Evolutionary conservation across 1,140 invertebrate genomes (phyloP).

Genomic region (Bursaphelenchus mucronatus): DNA sequence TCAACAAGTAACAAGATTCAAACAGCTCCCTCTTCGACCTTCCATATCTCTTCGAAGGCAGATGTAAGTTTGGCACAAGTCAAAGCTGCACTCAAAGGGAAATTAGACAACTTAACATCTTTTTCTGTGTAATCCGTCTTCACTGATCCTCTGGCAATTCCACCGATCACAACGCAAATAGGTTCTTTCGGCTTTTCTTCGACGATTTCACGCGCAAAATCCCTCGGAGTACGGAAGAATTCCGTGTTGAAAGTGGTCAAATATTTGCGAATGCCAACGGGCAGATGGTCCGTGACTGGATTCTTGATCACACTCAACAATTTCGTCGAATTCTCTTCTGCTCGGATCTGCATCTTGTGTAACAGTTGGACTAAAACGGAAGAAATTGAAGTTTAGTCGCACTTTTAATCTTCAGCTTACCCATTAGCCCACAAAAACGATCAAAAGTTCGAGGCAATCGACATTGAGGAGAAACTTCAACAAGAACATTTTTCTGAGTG

Average conservation of each 20-base stretch:
- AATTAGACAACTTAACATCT: conserved; percentile 84
- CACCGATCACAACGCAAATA: conserved; percentile 80
- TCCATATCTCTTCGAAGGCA: conserved; percentile 94
- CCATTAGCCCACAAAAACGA: conserved; percentile 94
- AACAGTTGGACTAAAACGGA: conserved; percentile 81
- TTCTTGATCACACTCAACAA: conserved; percentile 92
- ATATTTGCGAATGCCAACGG: conserved; percentile 86
- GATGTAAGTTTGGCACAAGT: conserved; percentile 92
- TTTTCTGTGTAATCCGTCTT: conserved; percentile 85
- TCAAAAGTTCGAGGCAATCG: conserved; percentile 96
- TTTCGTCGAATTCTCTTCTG: conserved; percentile 81
- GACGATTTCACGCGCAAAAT: conserved; percentile 69
- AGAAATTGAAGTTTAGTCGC: not conserved
- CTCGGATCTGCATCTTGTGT: conserved; percentile 85
- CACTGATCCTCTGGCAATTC: conserved; percentile 90
- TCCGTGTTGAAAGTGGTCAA: conserved; percentile 82
- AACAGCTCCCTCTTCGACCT: conserved; percentile 63
- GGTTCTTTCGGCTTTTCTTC: conserved; percentile 41
- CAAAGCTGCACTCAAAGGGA: conserved; percentile 89
- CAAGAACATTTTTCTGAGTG: conserved; percentile 91
- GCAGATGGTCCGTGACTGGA: conserved; percentile 86
- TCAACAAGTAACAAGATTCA: no score
- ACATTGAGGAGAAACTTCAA: conserved; percentile 96
- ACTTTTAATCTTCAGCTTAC: conserved; percentile 65
- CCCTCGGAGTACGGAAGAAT: conserved; percentile 72